phyloP scores from a whole-genome alignment of 2,797 vertebrate species.

The Australoheros facetus region DNA sequence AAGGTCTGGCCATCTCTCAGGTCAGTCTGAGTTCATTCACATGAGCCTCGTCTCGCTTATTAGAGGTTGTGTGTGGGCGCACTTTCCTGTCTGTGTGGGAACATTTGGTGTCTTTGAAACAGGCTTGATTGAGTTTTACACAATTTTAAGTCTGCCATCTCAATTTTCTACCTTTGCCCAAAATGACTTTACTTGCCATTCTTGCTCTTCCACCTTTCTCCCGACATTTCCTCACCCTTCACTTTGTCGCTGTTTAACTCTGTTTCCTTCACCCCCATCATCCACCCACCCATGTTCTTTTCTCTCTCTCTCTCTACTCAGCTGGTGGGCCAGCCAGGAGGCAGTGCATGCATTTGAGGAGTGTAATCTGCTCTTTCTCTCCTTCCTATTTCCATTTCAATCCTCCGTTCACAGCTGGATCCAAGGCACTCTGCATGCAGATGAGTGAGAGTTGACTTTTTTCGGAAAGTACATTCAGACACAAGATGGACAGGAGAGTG shows the following conservation, averaged over 20 bases:
- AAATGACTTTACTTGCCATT: neutral
- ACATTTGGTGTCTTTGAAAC: conserved; percentile 16
- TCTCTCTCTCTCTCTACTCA: conserved; percentile 34
- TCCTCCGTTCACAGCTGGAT: conserved; percentile 80
- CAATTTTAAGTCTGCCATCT: neutral
- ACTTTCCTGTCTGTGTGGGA: conserved; percentile 15
- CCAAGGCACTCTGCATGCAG: conserved; percentile 70
- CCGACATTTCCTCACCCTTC: conserved; percentile 20
- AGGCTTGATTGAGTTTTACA: conserved; percentile 10
- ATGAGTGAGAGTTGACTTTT: conserved; percentile 65
- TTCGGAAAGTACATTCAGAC: conserved; percentile 6
- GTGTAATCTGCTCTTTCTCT: conserved; percentile 69
- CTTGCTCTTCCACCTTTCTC: neutral
- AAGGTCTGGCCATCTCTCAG: conserved; percentile 34
- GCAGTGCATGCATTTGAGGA: conserved; percentile 49
- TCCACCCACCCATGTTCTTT: conserved; percentile 2
- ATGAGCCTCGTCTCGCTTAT: conserved; percentile 49
- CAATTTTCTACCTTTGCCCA: neutral
- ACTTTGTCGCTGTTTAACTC: conserved; percentile 32
- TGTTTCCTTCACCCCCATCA: conserved; percentile 27
- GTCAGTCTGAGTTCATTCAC: conserved; percentile 43
- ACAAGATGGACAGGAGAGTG: conserved; percentile 8
- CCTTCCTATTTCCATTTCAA: conserved; percentile 81
- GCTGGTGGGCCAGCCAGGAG: conserved; percentile 67
- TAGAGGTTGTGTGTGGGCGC: conserved; percentile 33